Base-by-base conservation (phyloP, 2,888 invertebrate species). In the Dione juno region DNA sequence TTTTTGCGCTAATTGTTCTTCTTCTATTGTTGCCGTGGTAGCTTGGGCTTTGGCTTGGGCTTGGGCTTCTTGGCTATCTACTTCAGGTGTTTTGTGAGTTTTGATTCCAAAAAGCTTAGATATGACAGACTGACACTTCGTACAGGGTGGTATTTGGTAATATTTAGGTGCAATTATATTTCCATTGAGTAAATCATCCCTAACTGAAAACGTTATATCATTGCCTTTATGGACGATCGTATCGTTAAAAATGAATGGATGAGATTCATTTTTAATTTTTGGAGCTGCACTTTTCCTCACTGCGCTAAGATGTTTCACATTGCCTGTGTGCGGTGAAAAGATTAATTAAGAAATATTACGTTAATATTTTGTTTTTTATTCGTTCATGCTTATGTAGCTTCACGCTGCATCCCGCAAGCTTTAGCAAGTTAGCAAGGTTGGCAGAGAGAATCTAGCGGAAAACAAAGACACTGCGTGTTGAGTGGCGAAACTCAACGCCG, bases 1-100 rank as follows among this genome's bases (percentile, higher is more conserved):
- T 75, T 85, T 88, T 70, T 89, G 88, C 19, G 70, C 69, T 13
- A 88, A 74, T 68, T 82, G 76, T 52, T 86, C 86, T 54, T 83
- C 82, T 9, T 79, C 72, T 63, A 80, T 74, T 72, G 80, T 82
- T 1, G 74, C 76, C 40, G 83, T 83, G 0, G 82, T 84, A 0
- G 82, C 75, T 13, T 48, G 37, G 21, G 19, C 11, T 45, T 54
- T 43, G 19, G 10, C 75, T 13, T 48, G 37, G 21, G 19, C 11
- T 45, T 54, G 37, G 19, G 10, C 2, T 0, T 58, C 57, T 13
- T 37, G 16, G 6, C 13, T 64, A 14, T 45, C 40, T 45, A 16
- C 14, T 9, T 16, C 19, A 40, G 41, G 28, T 6, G 21, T n/a
- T 41, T 48, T 48, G 37, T 16, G 9, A 13, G 59, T 48, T 50